phyloP scores from a whole-genome alignment of 2,888 invertebrate genomes.

The Spilosoma lubricipeda region DNA sequence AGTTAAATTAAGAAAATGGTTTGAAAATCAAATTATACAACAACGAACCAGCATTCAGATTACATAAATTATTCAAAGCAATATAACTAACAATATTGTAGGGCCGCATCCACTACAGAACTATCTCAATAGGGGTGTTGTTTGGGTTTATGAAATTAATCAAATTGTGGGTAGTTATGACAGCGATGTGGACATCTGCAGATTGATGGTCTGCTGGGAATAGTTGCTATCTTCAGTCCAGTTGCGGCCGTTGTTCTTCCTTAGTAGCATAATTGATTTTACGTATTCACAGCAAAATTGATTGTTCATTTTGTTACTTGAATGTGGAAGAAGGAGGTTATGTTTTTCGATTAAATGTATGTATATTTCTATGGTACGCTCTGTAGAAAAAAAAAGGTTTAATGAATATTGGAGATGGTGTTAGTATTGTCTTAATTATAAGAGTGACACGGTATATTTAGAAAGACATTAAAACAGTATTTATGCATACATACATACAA shows the following conservation, averaged over 20 bases:
- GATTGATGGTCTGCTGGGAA: constrained; percentile 68
- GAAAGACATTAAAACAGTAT: no score
- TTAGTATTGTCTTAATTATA: neutral
- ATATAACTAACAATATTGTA: neutral
- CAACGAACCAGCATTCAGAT: neutral
- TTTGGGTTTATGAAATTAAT: constrained; percentile 70
- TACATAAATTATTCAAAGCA: neutral
- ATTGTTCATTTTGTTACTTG: no score
- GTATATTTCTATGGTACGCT: no score
- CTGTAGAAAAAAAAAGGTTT: neutral
- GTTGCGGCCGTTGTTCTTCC: constrained; percentile 14
- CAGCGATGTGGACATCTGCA: constrained; percentile 56
- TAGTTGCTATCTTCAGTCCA: constrained; percentile 43
- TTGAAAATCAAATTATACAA: neutral
- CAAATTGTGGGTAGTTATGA: constrained; percentile 71
- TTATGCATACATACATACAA: no score
- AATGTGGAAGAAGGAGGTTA: neutral
- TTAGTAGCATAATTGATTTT: constrained; percentile 15
- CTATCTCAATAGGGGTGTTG: constrained; percentile 18
- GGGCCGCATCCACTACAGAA: constrained; percentile 3
- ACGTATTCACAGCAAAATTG: constrained; percentile 5
- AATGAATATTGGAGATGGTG: neutral
- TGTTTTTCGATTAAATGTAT: neutral
- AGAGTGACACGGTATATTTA: neutral
- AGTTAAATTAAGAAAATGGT: neutral